phyloP scores from a whole-genome alignment of 2,113 vertebrate species.

The Neofelis nebulosa region DNA sequence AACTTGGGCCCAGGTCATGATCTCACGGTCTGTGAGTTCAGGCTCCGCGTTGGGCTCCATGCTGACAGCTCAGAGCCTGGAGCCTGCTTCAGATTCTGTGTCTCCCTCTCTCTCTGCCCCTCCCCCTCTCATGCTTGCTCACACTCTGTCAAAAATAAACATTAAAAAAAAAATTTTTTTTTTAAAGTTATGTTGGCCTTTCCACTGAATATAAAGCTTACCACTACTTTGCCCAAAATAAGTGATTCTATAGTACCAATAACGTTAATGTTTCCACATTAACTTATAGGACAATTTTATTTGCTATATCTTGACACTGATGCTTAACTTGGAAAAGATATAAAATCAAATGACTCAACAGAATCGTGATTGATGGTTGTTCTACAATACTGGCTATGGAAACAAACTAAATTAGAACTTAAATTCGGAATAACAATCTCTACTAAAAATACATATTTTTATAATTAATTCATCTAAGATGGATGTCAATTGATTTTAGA shows the following conservation, averaged over 20 bases:
- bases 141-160: not conserved
- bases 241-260: not conserved
- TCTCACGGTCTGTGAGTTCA: no score
- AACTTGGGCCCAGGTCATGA: no score
- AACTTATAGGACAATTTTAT: not conserved
- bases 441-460: not conserved
- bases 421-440: not conserved
- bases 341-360: not conserved
- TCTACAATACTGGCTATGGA: not conserved
- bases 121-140: no score
- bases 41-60: no score
- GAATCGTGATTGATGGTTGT: not conserved
- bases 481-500: not conserved
- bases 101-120: no score
- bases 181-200: not conserved
- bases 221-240: not conserved
- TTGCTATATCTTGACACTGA: not conserved
- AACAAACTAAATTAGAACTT: not conserved
- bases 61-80: no score
- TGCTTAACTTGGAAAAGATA: not conserved
- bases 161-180: not conserved
- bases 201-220: not conserved
- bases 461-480: conserved; percentile 2
- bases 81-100: no score
- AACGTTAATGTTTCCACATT: not conserved